phyloP scores from a whole-genome alignment of 2,797 vertebrate genomes.

The Craterocephalus amniculus region DNA sequence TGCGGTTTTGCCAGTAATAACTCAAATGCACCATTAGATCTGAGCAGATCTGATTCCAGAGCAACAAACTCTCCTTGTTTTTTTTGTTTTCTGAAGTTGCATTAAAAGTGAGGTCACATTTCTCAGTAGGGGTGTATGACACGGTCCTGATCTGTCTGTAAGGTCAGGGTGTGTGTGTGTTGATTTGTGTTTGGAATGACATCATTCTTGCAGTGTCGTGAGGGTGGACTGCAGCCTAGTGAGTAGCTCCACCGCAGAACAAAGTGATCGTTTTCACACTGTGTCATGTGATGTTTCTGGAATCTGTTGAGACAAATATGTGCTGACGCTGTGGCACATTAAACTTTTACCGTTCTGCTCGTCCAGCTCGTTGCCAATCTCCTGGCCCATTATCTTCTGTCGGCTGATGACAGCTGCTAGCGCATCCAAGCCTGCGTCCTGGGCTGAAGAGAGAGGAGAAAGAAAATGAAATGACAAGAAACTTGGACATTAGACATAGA shows the following conservation, averaged over 20 bases:
- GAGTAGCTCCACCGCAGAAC: conserved; percentile 54
- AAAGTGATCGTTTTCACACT: conserved; percentile 57
- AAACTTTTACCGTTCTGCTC: conserved; percentile 93
- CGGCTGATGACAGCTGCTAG: conserved; percentile 91
- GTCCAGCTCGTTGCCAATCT: conserved; percentile 96
- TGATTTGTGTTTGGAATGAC: conserved; percentile 9
- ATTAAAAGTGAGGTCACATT: conserved; percentile 23
- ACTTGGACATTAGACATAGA: not conserved
- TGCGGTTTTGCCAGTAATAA: conserved; percentile 49
- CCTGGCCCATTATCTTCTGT: conserved; percentile 96
- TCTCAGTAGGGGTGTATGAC: not conserved
- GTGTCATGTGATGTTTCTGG: conserved; percentile 53
- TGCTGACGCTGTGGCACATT: conserved; percentile 17
- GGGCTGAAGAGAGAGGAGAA: conserved; percentile 79
- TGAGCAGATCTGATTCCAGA: conserved; percentile 57
- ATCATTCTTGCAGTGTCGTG: conserved; percentile 35
- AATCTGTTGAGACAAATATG: conserved; percentile 42
- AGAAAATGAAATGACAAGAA: conserved; percentile 1
- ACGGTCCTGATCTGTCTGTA: conserved; percentile 5
- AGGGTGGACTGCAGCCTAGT: conserved; percentile 48
- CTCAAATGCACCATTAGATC: conserved; percentile 47
- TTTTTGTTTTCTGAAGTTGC: conserved; percentile 22
- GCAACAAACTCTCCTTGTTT: conserved; percentile 10
- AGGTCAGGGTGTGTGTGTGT: not conserved
- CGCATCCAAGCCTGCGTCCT: conserved; percentile 95